phyloP scores from a whole-genome alignment of 1,140 invertebrate genomes.

The Drosophila auraria region DNA sequence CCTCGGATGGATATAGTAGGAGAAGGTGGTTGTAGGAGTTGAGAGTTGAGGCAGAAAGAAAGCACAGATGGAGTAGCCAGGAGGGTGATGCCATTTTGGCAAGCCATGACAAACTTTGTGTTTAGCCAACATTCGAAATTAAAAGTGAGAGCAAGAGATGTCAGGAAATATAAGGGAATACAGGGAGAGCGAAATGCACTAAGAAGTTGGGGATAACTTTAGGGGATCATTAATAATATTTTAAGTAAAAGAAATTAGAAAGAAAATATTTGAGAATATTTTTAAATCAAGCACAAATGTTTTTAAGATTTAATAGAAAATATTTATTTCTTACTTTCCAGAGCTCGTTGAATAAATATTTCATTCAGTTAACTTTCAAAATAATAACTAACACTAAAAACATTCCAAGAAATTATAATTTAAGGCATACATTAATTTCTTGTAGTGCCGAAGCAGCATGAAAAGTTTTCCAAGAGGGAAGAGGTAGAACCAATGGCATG shows the following conservation, averaged over 20 bases:
- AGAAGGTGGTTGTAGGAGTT: background rate
- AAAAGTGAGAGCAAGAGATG: constrained; percentile 29
- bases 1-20: background rate
- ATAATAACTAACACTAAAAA: too few species aligned
- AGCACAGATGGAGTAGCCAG: background rate
- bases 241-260: too few species aligned
- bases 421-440: background rate
- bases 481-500: background rate
- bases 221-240: too few species aligned
- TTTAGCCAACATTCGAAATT: constrained; percentile 72
- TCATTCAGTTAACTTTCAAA: too few species aligned
- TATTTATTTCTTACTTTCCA: too few species aligned
- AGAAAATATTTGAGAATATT: too few species aligned
- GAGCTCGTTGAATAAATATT: too few species aligned
- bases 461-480: background rate
- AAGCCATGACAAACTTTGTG: constrained; percentile 73
- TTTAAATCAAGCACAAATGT: too few species aligned
- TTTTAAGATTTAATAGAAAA: too few species aligned
- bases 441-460: background rate
- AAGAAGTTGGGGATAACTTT: constrained; percentile 18
- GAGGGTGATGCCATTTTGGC: constrained; percentile 36
- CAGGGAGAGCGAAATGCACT: background rate
- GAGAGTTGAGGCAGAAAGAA: background rate
- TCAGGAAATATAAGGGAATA: background rate
- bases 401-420: too few species aligned